Conservation (phyloP, 2,888 invertebrate genomes). For the Nomada ruficornis region DNA sequence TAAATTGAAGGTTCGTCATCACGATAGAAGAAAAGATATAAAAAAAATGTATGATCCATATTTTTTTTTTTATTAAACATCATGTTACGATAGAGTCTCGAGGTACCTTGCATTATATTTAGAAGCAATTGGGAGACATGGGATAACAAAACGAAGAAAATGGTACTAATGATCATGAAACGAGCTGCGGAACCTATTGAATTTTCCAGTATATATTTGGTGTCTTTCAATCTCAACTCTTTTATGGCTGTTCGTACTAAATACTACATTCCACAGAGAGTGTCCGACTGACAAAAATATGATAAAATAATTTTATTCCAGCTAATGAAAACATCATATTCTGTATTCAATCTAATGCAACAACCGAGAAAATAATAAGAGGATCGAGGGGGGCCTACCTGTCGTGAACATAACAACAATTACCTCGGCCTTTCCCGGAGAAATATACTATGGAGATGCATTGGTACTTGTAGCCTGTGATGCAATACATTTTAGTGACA, state of each 20-base stretch:
- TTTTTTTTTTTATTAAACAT: neutral
- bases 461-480: too few relatives aligned
- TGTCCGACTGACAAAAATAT: neutral
- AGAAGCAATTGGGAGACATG: conserved; percentile 58
- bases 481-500: too few relatives aligned
- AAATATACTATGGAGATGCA: too few relatives aligned
- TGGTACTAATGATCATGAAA: conserved; percentile 66
- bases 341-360: conserved; percentile 54
- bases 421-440: neutral
- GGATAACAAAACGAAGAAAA: conserved; percentile 38
- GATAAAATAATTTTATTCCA: conserved; percentile 19
- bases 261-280: neutral
- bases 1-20: conserved; percentile 33
- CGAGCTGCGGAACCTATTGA: conserved; percentile 62
- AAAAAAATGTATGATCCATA: neutral
- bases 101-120: conserved; percentile 42
- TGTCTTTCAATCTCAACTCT: conserved; percentile 65
- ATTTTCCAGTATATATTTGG: conserved; percentile 60
- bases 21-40: neutral
- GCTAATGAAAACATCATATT: conserved; percentile 59
- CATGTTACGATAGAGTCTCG: conserved; percentile 44
- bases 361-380: conserved; percentile 10
- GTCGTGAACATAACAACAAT: neutral
- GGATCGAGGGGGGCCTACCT: neutral
- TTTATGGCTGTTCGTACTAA: conserved; percentile 64